These are phyloP conservation scores for Atethmia centrago DNA, from an alignment of 2,888 invertebrate species.

Conservation along the genomic window DNA sequence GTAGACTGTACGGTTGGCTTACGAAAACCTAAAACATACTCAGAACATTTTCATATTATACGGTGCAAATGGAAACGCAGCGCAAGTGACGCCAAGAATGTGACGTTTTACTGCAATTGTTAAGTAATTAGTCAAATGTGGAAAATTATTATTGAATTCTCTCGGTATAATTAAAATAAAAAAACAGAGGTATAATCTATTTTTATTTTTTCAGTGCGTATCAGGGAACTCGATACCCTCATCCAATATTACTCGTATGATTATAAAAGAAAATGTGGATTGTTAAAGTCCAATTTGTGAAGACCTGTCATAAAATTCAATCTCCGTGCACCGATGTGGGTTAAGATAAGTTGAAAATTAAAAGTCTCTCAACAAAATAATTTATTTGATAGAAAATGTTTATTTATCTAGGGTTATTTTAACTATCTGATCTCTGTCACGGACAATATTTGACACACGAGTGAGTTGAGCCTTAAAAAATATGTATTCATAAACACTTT, in stretches of 20 bases:
- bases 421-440: background rate
- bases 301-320: slow-evolving; percentile 33
- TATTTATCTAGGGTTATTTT: no score
- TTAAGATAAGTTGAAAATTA: slow-evolving; percentile 39
- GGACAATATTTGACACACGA: background rate
- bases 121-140: no score
- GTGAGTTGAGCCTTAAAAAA: background rate
- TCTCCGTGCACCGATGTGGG: slow-evolving; percentile 3
- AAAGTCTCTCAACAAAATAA: slow-evolving; percentile 3
- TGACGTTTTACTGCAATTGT: no score
- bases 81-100: no score
- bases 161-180: no score
- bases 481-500: no score
- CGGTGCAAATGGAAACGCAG: no score
- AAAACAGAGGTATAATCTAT: no score
- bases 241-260: slow-evolving; percentile 66
- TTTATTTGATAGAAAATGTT: background rate
- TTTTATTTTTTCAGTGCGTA: slow-evolving; percentile 16
- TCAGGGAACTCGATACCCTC: slow-evolving; percentile 56
- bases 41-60: no score
- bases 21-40: no score
- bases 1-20: no score
- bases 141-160: no score
- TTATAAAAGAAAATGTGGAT: slow-evolving; percentile 64
- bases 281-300: slow-evolving; percentile 41